phyloP scores from a whole-genome alignment of 2,113 vertebrate species.

The Geococcyx californianus region DNA sequence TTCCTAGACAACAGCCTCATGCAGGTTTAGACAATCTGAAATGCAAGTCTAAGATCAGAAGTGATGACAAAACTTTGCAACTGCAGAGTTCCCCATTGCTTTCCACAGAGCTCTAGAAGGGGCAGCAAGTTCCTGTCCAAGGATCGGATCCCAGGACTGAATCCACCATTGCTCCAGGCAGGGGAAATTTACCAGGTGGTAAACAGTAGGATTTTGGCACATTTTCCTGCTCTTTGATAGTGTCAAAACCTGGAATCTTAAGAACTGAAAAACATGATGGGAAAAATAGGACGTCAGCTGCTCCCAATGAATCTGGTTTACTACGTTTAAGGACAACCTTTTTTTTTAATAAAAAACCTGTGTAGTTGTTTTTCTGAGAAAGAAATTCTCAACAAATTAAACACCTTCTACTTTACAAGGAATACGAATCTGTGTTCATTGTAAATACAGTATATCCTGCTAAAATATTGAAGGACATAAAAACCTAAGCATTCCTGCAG shows the following conservation, averaged over 20 bases:
- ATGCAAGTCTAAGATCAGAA: background rate
- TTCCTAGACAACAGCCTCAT: background rate
- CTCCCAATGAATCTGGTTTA: background rate
- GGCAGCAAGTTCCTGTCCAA: background rate
- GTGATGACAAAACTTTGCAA: background rate
- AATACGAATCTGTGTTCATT: background rate
- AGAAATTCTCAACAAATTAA: background rate
- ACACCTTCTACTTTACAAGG: background rate
- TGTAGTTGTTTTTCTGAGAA: background rate
- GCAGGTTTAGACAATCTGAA: background rate
- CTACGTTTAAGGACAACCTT: background rate
- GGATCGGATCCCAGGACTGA: background rate
- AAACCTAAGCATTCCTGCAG: background rate
- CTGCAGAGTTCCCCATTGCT: background rate
- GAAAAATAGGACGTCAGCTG: background rate
- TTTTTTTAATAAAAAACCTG: background rate
- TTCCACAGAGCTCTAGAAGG: background rate
- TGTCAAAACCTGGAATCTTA: background rate
- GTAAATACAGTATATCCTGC: background rate
- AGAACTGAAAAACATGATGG: background rate
- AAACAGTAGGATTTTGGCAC: background rate
- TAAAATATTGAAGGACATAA: background rate
- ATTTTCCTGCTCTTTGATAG: background rate
- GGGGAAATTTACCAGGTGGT: background rate
- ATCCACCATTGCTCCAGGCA: background rate